Conservation (phyloP, 2,888 invertebrate genomes). For the Agrypnus murinus region DNA sequence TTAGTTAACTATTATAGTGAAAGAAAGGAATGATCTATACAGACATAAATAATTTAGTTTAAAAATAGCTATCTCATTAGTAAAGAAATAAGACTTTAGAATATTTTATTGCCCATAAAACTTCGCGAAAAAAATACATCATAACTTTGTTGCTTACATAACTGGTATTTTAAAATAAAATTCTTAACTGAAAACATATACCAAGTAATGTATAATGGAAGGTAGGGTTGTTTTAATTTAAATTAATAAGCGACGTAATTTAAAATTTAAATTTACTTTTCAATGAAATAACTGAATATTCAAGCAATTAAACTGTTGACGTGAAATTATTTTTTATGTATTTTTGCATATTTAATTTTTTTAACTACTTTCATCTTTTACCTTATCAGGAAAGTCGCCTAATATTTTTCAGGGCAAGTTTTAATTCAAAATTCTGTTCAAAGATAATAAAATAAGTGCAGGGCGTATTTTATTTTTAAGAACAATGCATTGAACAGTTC, state of each 20-base stretch:
- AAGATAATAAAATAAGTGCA: no score
- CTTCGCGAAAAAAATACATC: slow-evolving; percentile 14
- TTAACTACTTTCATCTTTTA: no score
- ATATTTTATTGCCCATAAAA: slow-evolving; percentile 25
- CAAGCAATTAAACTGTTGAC: slow-evolving; percentile 10
- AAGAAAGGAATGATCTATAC: no score
- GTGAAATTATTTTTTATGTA: slow-evolving; percentile 1
- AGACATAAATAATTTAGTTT: slow-evolving; percentile 17
- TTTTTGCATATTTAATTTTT: slow-evolving; percentile 12
- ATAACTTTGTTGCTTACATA: slow-evolving; percentile 33
- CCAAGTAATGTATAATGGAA: not conserved
- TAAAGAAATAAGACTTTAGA: slow-evolving; percentile 3
- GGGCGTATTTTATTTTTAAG: no score
- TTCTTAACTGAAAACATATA: not conserved
- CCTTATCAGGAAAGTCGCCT: no score
- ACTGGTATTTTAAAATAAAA: slow-evolving; percentile 15
- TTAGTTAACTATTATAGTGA: no score
- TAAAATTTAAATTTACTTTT: slow-evolving; percentile 20
- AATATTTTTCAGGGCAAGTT: no score
- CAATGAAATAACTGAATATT: slow-evolving; percentile 17
- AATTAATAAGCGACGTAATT: slow-evolving; percentile 18
- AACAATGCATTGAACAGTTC: no score
- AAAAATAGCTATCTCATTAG: slow-evolving; percentile 23
- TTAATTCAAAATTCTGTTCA: no score
- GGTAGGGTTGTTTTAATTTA: slow-evolving; percentile 22